Conservation (phyloP, 2,888 invertebrate species). For the Apodemia zela region DNA sequence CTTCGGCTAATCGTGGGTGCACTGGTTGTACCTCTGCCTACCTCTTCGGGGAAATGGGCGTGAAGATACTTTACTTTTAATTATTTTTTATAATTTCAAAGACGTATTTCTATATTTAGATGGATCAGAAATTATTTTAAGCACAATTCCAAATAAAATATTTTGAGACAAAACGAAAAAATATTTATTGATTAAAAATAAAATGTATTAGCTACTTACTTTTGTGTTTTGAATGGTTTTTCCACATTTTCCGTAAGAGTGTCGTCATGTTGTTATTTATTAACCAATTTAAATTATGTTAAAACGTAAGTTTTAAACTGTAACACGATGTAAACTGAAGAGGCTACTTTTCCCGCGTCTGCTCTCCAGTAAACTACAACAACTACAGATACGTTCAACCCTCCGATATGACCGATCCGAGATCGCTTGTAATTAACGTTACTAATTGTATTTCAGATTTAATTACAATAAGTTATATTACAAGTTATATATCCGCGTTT, state of each 20-base stretch:
- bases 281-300: background rate
- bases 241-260: conserved; percentile 83
- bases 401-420: background rate
- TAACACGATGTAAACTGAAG: background rate
- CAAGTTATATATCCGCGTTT: no score
- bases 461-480: background rate
- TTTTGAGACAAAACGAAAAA: no score
- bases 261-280: conserved; percentile 65
- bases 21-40: no score
- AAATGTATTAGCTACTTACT: conserved; percentile 77
- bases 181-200: conserved; percentile 4
- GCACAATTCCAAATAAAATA: no score
- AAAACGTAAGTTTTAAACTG: background rate
- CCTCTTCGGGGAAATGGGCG: no score
- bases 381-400: conserved; percentile 1
- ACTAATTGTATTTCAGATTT: background rate
- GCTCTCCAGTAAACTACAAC: background rate
- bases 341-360: conserved; percentile 10
- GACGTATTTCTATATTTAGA: no score
- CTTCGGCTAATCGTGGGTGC: no score
- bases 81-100: no score
- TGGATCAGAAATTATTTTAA: no score
- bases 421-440: background rate
- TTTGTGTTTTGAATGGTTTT: conserved; percentile 83
- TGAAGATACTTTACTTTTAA: no score